Evolutionary conservation across 1,140 invertebrate species (phyloP), one percentile per base, ranked within the genome.

Genomic region (Mercenaria mercenaria): DNA sequence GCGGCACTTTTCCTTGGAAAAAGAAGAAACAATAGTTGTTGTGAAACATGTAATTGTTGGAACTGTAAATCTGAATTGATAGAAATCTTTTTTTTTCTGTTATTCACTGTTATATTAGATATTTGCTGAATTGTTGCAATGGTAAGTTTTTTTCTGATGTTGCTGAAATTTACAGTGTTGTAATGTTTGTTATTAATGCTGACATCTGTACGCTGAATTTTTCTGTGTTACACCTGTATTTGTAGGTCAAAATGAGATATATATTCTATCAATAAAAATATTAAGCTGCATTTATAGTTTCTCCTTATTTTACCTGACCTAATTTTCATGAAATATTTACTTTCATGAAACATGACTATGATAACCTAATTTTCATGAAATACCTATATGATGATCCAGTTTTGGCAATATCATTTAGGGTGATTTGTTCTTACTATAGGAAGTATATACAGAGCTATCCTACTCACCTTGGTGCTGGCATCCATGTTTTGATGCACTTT

Each of bases 201-300:
- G 47, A 79, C 32, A 79, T 59, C 43, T 79, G 76, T 37, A 79
- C 76, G 47, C 47, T 79, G 43, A 52, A 37, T 79, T 79, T 79
- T 79, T 79, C 76, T 79, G 37, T 67, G 80, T 64, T 67, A 82
- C 80, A 64, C 59, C 80, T 82, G 80, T 82, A 82, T 64, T 47
- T 82, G 80, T 82, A 82, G 56, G 80, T 67, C 80, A 59, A 64
- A 64, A 82, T 82, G 61, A 82, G 80, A 82, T 82, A 82, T 82
- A 82, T 82, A 82, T 82, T 82, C 80, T 82, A 82, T 82, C 80
- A 82, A 82, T 82, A 82, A 82, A n/a, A 82, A 82, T 82, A 82
- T 47, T 59, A 82, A 82, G 80, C 80, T 82, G 80, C 80, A 39
- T 0, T n/a, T 2, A 32, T 15, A n/a, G n/a, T 15, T 6, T 67